phyloP scores from a whole-genome alignment of 2,888 invertebrate species.

The Didymodactylos carnosus region DNA sequence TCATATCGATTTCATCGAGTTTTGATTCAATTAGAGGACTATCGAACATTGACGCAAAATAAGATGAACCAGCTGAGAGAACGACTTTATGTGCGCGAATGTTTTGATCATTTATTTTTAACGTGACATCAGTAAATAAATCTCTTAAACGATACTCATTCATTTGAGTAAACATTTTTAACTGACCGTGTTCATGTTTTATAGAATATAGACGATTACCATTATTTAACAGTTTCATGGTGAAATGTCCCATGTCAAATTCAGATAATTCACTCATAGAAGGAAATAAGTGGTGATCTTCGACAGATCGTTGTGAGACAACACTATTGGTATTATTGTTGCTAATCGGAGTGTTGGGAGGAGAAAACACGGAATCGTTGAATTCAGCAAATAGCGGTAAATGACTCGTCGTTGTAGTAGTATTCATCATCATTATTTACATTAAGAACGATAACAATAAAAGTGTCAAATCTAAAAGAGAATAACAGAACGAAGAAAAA shows the following conservation, averaged over 20 bases:
- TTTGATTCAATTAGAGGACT: slow-evolving; percentile 43
- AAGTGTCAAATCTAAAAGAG: no score
- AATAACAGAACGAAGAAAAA: no score
- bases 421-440: no score
- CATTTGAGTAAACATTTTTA: not conserved
- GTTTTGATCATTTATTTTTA: not conserved
- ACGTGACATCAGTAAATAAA: not conserved
- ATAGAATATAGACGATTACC: not conserved
- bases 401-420: no score
- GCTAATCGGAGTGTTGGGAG: no score
- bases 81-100: slow-evolving; percentile 61
- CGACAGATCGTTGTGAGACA: no score
- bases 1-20: not conserved
- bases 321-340: no score
- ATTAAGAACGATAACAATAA: no score
- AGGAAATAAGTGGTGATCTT: not conserved
- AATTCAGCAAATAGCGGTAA: no score
- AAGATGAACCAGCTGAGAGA: slow-evolving; percentile 68
- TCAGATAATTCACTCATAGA: not conserved
- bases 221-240: not conserved
- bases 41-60: slow-evolving; percentile 76
- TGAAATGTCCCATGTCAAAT: not conserved
- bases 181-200: not conserved
- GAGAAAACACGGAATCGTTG: no score
- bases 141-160: not conserved